Base-by-base conservation (phyloP, 2,888 invertebrate species). In the Pasiphila rectangulata region DNA sequence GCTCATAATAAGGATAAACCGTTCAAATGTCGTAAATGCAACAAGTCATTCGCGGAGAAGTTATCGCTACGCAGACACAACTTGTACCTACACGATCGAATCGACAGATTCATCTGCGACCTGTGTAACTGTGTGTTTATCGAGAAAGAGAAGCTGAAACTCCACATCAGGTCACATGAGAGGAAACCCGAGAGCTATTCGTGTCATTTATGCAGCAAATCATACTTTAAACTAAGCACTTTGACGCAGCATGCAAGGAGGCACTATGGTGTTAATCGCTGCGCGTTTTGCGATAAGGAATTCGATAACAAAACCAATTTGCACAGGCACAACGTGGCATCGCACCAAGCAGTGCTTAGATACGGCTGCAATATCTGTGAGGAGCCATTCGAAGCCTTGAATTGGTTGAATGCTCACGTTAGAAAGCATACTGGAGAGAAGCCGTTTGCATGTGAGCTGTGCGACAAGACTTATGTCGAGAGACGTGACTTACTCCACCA, bases 121-220 rank as follows among this genome's bases (percentile, higher is more conserved):
- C 1, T 15, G 2, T 40, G 40, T 23, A 20, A 10, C n/a, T 32
- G 4, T 7, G 40, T 40, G 1, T 40, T 9, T 30, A 9, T 32
- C 7, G 30, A 30, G 6, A 30, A 12, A 9, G 4, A 7, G 19
- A 17, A 20, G 12, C 27, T 59, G 16, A 32, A 21, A 12, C 15
- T 0, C 2, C 63, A 63, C 38, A 2, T 50, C 3, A 39, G 21
- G 17, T 45, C 9, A 9, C 61, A 64, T 15, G 53, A 52, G 0
- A 44, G 37, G 4, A 52, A 47, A 0, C n/a, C n/a, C n/a, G n/a
- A n/a, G n/a, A n/a, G n/a, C n/a, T 59, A 30, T 16, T n/a, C 42
- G 6, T 63, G 58, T 32, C 10, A 35, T 5, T 12, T 43, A 2
- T 62, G 58, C 39, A 25, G 10, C 4, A 30, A 21, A 10, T 4